A percentile compares a stretch with the other conserved stretches of the same genome.
Conservation (phyloP, 2,113 vertebrate genomes). For the Laterallus jamaicensis region DNA sequence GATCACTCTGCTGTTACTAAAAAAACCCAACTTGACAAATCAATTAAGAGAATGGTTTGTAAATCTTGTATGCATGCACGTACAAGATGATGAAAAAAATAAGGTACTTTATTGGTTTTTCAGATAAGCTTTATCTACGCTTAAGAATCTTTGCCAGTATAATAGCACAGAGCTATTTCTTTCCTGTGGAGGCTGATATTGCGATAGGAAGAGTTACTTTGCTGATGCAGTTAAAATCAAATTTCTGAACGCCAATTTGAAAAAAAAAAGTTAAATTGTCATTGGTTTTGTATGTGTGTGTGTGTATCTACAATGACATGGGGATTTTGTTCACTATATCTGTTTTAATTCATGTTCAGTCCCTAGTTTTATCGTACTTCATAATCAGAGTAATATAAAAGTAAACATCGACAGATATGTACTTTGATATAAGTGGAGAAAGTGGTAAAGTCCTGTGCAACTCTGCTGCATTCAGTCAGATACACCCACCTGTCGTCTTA, state of each 20-base stretch:
- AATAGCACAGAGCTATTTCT: neutral
- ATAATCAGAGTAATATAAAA: neutral
- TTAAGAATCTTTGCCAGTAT: neutral
- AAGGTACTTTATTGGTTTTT: neutral
- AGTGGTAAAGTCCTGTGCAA: neutral
- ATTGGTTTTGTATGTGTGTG: neutral
- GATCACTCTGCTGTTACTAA: neutral
- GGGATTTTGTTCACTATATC: neutral
- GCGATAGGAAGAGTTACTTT: neutral
- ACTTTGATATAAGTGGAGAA: neutral
- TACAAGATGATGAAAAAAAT: neutral
- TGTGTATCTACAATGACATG: neutral
- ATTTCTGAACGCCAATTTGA: neutral
- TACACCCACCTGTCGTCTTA: neutral
- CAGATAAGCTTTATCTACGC: neutral
- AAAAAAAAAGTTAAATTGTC: neutral
- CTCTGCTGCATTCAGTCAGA: neutral
- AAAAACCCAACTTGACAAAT: neutral
- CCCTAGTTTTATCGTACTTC: neutral
- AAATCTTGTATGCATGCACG: neutral
- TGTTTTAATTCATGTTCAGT: neutral
- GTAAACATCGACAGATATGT: neutral
- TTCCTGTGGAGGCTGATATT: accelerated
- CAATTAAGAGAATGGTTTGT: neutral
- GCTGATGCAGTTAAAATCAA: neutral